A percentile compares a stretch with the other conserved stretches of the same genome.
Conservation (phyloP, 2,888 invertebrate genomes). For the Hanleya hanleyi region DNA sequence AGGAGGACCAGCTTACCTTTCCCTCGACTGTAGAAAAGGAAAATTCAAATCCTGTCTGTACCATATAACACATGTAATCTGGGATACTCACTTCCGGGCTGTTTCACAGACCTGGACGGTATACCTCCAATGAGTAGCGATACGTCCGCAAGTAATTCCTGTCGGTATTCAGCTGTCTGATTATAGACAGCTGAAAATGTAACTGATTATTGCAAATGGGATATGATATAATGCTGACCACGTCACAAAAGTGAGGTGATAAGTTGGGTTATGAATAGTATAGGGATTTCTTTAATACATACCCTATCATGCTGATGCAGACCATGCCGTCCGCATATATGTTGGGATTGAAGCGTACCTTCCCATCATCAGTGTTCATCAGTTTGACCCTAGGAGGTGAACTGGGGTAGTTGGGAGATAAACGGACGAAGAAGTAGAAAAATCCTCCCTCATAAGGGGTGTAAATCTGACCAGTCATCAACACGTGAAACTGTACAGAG, state of each 20-base stretch:
- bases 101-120: too few species aligned
- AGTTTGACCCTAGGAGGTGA: slow-evolving; percentile 77
- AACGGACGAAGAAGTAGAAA: slow-evolving; percentile 73
- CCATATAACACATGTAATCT: too few species aligned
- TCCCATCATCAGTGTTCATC: slow-evolving; percentile 77
- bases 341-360: slow-evolving; percentile 78
- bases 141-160: too few species aligned
- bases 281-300: slow-evolving; percentile 47
- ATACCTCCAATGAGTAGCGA: too few species aligned
- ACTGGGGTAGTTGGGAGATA: slow-evolving; percentile 75
- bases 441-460: slow-evolving; percentile 77
- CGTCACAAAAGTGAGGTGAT: background rate
- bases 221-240: too few species aligned
- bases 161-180: too few species aligned
- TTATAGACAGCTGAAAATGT: too few species aligned
- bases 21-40: too few species aligned
- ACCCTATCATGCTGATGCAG: slow-evolving; percentile 76
- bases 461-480: slow-evolving; percentile 76
- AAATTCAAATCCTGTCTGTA: too few species aligned
- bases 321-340: slow-evolving; percentile 78
- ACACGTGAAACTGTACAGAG: slow-evolving; percentile 73
- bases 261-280: background rate
- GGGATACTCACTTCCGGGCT: too few species aligned
- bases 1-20: too few species aligned
- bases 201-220: too few species aligned